Conservation (phyloP, 2,113 vertebrate genomes). For the Platichthys flesus region DNA sequence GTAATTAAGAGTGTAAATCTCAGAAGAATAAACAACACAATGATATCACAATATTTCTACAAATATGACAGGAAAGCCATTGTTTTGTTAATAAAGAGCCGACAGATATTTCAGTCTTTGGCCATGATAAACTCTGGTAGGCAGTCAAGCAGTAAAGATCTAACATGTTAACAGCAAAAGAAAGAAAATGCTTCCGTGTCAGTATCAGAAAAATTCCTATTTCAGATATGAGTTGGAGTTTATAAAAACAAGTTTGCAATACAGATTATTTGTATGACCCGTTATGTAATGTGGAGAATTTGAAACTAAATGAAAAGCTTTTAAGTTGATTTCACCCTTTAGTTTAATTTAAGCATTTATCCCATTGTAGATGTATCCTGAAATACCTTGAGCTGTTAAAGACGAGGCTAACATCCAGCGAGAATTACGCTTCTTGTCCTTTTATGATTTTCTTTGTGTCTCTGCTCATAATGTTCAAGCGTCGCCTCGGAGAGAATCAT, state of each 20-base stretch:
- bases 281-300: neutral
- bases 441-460: conserved; percentile 4
- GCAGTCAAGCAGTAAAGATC: neutral
- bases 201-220: too few species aligned
- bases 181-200: too few species aligned
- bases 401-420: neutral
- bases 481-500: conserved; percentile 13
- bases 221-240: too few species aligned
- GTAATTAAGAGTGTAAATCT: neutral
- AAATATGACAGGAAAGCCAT: neutral
- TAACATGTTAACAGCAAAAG: too few species aligned
- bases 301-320: neutral
- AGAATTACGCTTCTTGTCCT: conserved; percentile 5
- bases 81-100: neutral
- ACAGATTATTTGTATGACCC: neutral
- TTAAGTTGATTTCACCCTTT: neutral
- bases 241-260: too few species aligned
- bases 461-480: conserved; percentile 7
- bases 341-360: neutral
- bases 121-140: too few species aligned
- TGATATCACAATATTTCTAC: neutral
- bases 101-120: too few species aligned
- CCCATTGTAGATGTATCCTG: neutral
- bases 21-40: neutral
- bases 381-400: neutral